Evolutionary conservation across 2,113 vertebrate species (phyloP).

Genomic region (cattle (Bos taurus)): DNA sequence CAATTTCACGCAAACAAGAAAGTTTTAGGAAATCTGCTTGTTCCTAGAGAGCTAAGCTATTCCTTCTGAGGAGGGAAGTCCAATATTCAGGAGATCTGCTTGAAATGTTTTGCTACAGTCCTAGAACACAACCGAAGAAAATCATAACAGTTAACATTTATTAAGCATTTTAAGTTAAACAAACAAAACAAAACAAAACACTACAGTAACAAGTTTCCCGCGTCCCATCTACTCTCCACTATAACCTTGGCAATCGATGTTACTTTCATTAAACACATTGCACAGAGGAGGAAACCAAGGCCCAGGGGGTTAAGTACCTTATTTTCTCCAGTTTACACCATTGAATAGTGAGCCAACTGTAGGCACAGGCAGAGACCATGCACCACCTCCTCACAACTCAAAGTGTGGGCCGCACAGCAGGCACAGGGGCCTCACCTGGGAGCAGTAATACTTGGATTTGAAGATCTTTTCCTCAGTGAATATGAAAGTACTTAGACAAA

Average conservation of each 20-base stretch:
- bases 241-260: neutral
- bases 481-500: conserved; percentile 26
- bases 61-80: neutral
- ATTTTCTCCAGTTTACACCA: neutral
- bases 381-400: neutral
- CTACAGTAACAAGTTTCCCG: neutral
- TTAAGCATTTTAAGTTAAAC: neutral
- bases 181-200: neutral
- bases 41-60: neutral
- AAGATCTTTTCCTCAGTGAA: conserved; percentile 22
- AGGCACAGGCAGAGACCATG: neutral
- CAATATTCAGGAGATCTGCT: neutral
- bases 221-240: neutral
- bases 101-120: neutral
- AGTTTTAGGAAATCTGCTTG: neutral
- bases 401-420: neutral
- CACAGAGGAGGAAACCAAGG: neutral
- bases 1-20: neutral
- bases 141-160: neutral
- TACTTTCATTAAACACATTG: neutral
- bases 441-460: neutral
- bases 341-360: neutral
- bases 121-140: neutral
- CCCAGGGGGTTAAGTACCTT: neutral
- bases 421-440: neutral